A percentile compares a stretch with the other conserved stretches of the same genome.
These are phyloP conservation scores for Calameuta filiformis DNA, from an alignment of 2,888 invertebrate species.

Conservation along the genomic window DNA sequence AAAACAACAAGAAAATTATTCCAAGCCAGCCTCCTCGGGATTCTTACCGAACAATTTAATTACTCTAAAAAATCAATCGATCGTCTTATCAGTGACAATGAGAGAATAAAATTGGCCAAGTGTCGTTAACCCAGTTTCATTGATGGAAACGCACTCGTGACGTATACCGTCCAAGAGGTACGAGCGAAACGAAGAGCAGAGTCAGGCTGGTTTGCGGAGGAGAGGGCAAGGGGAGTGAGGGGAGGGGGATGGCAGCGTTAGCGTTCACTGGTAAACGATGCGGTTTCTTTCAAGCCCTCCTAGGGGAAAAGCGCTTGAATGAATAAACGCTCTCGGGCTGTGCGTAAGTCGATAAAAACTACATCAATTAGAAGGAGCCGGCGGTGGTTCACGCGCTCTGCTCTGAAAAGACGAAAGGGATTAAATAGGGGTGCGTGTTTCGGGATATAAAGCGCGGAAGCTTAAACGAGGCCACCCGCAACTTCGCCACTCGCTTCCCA, in stretches of 20 bases:
- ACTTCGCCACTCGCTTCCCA: background rate
- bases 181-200: background rate
- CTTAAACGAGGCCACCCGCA: conserved; percentile 45
- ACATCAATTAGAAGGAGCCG: conserved; percentile 56
- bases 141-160: background rate
- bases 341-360: conserved; percentile 57
- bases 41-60: too few relatives aligned
- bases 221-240: conserved; percentile 12
- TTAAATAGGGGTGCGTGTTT: conserved; percentile 45
- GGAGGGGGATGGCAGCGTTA: conserved; percentile 31
- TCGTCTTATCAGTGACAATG: too few relatives aligned
- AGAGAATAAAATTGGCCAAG: background rate
- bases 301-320: conserved; percentile 51
- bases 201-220: too few relatives aligned
- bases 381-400: conserved; percentile 38
- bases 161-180: background rate
- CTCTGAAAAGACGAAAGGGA: conserved; percentile 31
- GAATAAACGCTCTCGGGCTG: conserved; percentile 42
- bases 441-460: conserved; percentile 31
- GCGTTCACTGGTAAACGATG: conserved; percentile 58
- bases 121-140: background rate
- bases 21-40: background rate
- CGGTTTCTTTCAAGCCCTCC: conserved; percentile 58
- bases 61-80: too few relatives aligned
- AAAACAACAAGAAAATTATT: background rate